Evolutionary conservation across 2,888 invertebrate genomes (phyloP).

Genomic region (Agrypnus murinus): DNA sequence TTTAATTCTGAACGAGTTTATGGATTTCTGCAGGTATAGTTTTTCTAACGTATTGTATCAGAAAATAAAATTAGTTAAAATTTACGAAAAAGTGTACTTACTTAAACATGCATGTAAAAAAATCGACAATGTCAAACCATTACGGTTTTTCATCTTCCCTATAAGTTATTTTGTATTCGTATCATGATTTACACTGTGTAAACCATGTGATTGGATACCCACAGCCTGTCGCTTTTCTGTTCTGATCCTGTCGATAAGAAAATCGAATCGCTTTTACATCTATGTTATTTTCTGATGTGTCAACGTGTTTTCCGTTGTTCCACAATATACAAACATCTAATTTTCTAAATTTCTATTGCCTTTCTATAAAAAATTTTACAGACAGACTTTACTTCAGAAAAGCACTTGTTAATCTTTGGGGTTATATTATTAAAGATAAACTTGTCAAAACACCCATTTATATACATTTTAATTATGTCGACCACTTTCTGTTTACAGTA

Average conservation of each 20-base stretch:
- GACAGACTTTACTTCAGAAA: background rate
- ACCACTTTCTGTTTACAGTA: conserved; percentile 64
- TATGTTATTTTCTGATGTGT: conserved; percentile 31
- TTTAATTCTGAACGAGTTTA: too few species aligned
- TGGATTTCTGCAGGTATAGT: too few species aligned
- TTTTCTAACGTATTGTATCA: too few species aligned
- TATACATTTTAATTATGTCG: conserved; percentile 69
- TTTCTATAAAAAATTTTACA: conserved; percentile 8
- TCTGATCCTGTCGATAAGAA: conserved; percentile 45
- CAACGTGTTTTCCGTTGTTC: background rate
- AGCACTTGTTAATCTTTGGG: conserved; percentile 22
- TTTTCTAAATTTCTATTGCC: background rate
- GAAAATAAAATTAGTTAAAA: too few species aligned
- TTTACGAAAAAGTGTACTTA: too few species aligned
- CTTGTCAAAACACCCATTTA: conserved; percentile 67
- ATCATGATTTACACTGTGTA: conserved; percentile 47
- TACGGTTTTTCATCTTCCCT: conserved; percentile 27
- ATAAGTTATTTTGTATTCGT: conserved; percentile 45
- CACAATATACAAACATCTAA: too few species aligned
- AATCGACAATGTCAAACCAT: too few species aligned
- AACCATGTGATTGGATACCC: conserved; percentile 46
- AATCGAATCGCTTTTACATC: conserved; percentile 45
- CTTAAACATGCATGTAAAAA: too few species aligned
- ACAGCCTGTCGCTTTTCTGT: conserved; percentile 46
- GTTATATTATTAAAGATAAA: conserved; percentile 30